Percentiles rank a stretch among this genome's conserved stretches.
phyloP scores from a whole-genome alignment of 2,797 vertebrate genomes.

The Yasuhikotakia modesta region DNA sequence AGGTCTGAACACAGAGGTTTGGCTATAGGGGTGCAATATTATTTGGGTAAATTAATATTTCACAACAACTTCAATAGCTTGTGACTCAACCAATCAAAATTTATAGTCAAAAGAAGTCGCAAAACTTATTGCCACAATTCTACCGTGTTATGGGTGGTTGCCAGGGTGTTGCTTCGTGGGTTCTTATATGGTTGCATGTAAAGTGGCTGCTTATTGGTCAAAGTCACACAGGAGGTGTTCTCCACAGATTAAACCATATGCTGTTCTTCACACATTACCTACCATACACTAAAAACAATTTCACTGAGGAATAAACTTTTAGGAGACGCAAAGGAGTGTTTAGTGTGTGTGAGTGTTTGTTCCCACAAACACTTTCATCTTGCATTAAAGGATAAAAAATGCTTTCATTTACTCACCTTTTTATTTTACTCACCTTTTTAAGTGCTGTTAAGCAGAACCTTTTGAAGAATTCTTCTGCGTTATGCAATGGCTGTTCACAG shows the following conservation, averaged over 20 bases:
- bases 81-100: neutral
- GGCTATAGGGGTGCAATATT: neutral
- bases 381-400: neutral
- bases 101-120: neutral
- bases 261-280: constrained; percentile 16
- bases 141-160: too few relatives aligned
- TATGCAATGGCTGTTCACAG: neutral
- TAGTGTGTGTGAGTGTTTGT: neutral
- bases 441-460: neutral
- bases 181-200: too few relatives aligned
- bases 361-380: neutral
- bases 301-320: neutral
- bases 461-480: neutral
- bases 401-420: neutral
- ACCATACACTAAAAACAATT: neutral
- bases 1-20: neutral
- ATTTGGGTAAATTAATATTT: too few relatives aligned
- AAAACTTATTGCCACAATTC: too few relatives aligned
- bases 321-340: neutral
- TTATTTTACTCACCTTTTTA: neutral
- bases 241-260: constrained; percentile 24
- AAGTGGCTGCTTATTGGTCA: neutral
- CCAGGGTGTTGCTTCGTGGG: neutral
- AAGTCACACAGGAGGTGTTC: neutral
- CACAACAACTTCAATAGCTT: too few relatives aligned